These are phyloP conservation scores for Brachionus plicatilis DNA, from an alignment of 1,140 invertebrate species.

Conservation along the genomic window DNA sequence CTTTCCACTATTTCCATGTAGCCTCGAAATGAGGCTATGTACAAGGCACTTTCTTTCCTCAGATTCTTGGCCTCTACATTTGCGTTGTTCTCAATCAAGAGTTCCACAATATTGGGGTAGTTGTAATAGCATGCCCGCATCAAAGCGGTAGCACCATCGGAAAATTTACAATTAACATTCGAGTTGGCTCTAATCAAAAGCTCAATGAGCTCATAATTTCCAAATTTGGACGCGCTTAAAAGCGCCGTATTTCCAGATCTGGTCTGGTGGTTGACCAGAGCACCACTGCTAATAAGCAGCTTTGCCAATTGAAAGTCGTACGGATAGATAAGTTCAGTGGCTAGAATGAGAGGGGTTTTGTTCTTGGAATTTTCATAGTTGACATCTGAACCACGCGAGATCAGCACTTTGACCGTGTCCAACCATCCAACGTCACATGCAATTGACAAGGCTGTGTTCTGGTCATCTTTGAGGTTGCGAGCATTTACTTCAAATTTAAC, in stretches of 20 bases:
- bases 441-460: slow-evolving; percentile 1
- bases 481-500: neutral
- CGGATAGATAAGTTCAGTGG: slow-evolving; percentile 22
- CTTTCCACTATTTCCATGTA: neutral
- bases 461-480: neutral
- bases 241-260: neutral
- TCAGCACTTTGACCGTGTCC: slow-evolving; percentile 17
- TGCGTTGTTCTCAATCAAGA: neutral
- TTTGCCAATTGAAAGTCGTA: slow-evolving; percentile 20
- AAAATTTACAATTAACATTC: slow-evolving; percentile 23
- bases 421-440: slow-evolving; percentile 29
- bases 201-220: neutral
- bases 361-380: slow-evolving; percentile 33
- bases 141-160: slow-evolving; percentile 10
- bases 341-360: slow-evolving; percentile 18
- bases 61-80: neutral
- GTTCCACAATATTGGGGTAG: neutral
- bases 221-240: neutral
- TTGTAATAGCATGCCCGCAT: slow-evolving; percentile 36
- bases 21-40: slow-evolving; percentile 33
- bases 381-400: neutral
- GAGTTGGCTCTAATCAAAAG: neutral
- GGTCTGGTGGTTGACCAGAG: slow-evolving; percentile 22
- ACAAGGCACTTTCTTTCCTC: slow-evolving; percentile 5
- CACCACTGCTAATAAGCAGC: neutral